Percentiles rank a stretch among this genome's conserved stretches.
phyloP scores from a whole-genome alignment of 1,140 invertebrate genomes.

The Drosophila ogumai region DNA sequence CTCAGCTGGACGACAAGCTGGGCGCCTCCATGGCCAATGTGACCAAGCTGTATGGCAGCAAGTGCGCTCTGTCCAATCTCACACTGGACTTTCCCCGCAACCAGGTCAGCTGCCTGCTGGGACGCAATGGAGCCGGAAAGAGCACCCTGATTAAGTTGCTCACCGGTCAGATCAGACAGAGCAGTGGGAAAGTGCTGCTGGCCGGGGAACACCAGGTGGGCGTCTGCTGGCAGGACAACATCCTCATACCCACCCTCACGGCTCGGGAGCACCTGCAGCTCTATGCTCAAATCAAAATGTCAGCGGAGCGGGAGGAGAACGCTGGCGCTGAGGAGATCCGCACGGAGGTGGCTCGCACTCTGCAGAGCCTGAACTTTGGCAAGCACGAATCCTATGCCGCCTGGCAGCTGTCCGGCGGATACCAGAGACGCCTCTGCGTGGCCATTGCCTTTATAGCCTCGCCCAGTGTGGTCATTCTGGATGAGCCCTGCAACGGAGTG shows the following conservation, averaged over 20 bases:
- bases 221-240: constrained; percentile 94
- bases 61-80: constrained; percentile 89
- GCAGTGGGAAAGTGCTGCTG: constrained; percentile 86
- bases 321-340: constrained; percentile 18
- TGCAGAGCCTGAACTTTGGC: constrained; percentile 87
- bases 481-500: constrained; percentile 93
- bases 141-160: constrained; percentile 91
- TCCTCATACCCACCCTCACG: constrained; percentile 91
- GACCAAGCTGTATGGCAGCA: constrained; percentile 85
- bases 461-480: constrained; percentile 91
- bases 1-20: constrained; percentile 79
- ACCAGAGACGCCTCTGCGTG: constrained; percentile 88
- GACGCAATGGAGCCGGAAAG: constrained; percentile 94
- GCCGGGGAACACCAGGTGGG: constrained; percentile 87
- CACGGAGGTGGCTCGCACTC: constrained; percentile 85
- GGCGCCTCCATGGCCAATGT: constrained; percentile 86
- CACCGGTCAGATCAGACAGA: constrained; percentile 88
- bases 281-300: constrained; percentile 87
- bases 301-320: not conserved
- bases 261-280: constrained; percentile 92
- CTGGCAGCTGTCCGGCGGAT: constrained; percentile 87
- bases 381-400: constrained; percentile 86
- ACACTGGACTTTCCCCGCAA: constrained; percentile 86
- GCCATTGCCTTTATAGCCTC: constrained; percentile 89
- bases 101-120: constrained; percentile 91